phyloP scores from a whole-genome alignment of 2,113 vertebrate species.

The Boulengeromyrus knoepffleri region DNA sequence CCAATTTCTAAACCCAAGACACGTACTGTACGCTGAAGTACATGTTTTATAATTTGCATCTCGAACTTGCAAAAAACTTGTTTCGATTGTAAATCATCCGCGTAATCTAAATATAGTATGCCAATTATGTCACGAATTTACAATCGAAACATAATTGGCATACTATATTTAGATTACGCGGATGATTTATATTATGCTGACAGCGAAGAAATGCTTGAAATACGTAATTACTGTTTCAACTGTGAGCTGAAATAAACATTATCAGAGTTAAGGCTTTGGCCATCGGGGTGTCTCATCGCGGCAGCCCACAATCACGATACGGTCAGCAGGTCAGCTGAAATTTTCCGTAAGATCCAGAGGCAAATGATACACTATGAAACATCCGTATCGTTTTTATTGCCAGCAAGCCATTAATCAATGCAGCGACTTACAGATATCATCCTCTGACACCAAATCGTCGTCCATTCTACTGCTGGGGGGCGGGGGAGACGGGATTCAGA shows the following conservation, averaged over 20 bases:
- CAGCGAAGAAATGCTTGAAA: not conserved
- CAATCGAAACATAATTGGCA: not conserved
- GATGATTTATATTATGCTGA: not conserved
- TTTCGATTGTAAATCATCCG: not conserved
- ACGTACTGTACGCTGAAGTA: not conserved
- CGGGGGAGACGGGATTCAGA: not conserved
- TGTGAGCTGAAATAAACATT: not conserved
- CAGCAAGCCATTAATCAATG: not conserved
- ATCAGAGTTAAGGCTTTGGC: not conserved
- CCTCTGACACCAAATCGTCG: conserved; percentile 51
- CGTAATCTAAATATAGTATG: too few relatives aligned
- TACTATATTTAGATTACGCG: not conserved
- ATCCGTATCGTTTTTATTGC: not conserved
- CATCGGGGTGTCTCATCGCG: not conserved
- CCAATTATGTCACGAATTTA: too few relatives aligned
- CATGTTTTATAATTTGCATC: not conserved
- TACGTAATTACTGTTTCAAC: not conserved
- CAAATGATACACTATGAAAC: not conserved
- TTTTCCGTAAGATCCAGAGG: not conserved
- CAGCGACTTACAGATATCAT: conserved; percentile 54
- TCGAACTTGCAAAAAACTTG: not conserved
- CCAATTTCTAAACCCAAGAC: not conserved
- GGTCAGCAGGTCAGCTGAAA: not conserved
- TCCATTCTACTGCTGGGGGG: conserved; percentile 36
- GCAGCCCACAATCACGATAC: not conserved